Evolutionary conservation across 2,888 invertebrate species (phyloP).

Genomic region (Laothoe populi): DNA sequence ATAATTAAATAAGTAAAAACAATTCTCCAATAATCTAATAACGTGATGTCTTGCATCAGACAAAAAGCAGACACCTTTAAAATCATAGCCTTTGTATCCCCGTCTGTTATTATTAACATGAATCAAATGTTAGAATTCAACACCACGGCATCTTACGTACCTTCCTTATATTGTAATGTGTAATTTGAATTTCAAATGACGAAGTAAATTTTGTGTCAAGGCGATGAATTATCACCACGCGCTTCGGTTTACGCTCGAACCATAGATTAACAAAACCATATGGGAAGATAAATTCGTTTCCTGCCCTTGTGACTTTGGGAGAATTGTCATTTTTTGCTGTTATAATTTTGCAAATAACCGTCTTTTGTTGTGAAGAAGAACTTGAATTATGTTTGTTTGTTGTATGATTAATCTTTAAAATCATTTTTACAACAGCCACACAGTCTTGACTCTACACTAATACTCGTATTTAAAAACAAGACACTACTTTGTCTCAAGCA

Average conservation of each 20-base stretch:
- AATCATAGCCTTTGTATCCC: not conserved
- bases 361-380: not conserved
- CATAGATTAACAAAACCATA: constrained; percentile 29
- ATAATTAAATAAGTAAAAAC: not conserved
- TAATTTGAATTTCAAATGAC: constrained; percentile 27
- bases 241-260: constrained; percentile 1
- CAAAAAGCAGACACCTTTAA: constrained; percentile 10
- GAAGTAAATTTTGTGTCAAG: constrained; percentile 17
- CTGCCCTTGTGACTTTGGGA: constrained; percentile 36
- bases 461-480: too few relatives aligned
- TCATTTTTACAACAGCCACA: too few relatives aligned
- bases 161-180: constrained; percentile 26
- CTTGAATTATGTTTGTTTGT: not conserved
- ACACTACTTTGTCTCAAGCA: too few relatives aligned
- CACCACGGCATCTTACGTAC: constrained; percentile 6
- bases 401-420: not conserved
- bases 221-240: constrained; percentile 21
- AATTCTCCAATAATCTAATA: not conserved
- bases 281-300: constrained; percentile 38
- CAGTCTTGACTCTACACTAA: too few relatives aligned
- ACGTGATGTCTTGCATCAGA: constrained; percentile 8
- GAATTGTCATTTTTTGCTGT: not conserved
- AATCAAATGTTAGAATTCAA: constrained; percentile 12
- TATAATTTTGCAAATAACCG: not conserved
- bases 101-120: not conserved